A percentile compares a stretch with the other conserved stretches of the same genome.
Conservation (phyloP, 1,140 invertebrate species). For the Meteorus sp. region DNA sequence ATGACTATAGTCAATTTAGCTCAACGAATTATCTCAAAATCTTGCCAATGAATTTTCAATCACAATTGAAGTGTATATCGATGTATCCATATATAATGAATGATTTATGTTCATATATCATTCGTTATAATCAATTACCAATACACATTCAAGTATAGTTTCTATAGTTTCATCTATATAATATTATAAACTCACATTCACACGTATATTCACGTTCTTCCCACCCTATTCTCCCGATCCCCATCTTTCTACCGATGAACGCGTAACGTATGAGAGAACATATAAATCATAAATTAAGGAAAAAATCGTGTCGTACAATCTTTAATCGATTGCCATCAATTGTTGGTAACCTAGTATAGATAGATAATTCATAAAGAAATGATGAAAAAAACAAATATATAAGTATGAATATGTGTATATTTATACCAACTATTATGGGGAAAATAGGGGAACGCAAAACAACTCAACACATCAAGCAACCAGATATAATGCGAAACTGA, state of each 20-base stretch:
- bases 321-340: slow-evolving; percentile 21
- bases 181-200: no score
- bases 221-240: not conserved
- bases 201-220: no score
- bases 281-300: no score
- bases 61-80: not conserved
- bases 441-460: no score
- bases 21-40: not conserved
- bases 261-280: not conserved
- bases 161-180: no score
- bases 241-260: not conserved
- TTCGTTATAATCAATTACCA: no score
- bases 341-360: not conserved
- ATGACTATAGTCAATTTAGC: not conserved
- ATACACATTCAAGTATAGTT: not conserved
- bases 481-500: no score
- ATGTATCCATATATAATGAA: no score
- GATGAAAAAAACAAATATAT: not conserved
- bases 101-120: no score
- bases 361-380: not conserved
- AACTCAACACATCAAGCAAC: no score
- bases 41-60: not conserved
- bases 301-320: slow-evolving; percentile 30
- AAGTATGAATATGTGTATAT: no score
- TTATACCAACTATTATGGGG: no score